These are phyloP conservation scores for Hedya salicella DNA, from an alignment of 2,888 invertebrate species.

Conservation along the genomic window DNA sequence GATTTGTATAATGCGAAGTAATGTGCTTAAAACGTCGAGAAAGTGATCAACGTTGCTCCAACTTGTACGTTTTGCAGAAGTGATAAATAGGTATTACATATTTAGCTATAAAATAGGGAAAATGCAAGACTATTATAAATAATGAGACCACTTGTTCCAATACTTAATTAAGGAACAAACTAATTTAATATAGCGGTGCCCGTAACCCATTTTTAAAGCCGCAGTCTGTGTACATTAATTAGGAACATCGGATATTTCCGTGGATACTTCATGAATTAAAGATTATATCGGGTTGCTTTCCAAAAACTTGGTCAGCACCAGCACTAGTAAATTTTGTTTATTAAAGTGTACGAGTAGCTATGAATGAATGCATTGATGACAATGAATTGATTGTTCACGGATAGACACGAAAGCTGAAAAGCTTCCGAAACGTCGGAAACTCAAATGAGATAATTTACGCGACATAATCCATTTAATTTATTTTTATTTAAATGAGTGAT, in stretches of 20 bases:
- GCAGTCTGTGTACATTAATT: constrained; percentile 28
- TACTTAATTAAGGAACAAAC: constrained; percentile 21
- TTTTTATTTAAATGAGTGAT: too few species aligned
- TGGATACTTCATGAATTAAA: constrained; percentile 21
- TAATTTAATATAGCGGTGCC: constrained; percentile 15
- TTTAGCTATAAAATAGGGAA: too few species aligned
- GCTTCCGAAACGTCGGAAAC: too few species aligned
- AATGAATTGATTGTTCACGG: too few species aligned
- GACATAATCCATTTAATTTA: too few species aligned
- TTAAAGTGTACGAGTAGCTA: neutral
- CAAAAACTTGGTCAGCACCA: neutral
- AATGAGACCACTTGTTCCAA: constrained; percentile 17
- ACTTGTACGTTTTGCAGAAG: too few species aligned
- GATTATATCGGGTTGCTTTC: constrained; percentile 17
- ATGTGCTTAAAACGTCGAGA: constrained; percentile 5
- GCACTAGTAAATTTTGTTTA: neutral
- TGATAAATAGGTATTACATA: too few species aligned
- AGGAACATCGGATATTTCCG: constrained; percentile 18
- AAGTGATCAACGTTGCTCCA: too few species aligned
- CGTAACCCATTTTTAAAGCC: constrained; percentile 25
- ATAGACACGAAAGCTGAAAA: too few species aligned
- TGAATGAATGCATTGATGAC: too few species aligned
- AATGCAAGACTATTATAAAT: neutral
- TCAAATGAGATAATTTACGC: too few species aligned
- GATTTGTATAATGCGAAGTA: constrained; percentile 20